Base-by-base conservation (phyloP, 2,797 vertebrate species). In the Enteromius afrohamiltoni region DNA sequence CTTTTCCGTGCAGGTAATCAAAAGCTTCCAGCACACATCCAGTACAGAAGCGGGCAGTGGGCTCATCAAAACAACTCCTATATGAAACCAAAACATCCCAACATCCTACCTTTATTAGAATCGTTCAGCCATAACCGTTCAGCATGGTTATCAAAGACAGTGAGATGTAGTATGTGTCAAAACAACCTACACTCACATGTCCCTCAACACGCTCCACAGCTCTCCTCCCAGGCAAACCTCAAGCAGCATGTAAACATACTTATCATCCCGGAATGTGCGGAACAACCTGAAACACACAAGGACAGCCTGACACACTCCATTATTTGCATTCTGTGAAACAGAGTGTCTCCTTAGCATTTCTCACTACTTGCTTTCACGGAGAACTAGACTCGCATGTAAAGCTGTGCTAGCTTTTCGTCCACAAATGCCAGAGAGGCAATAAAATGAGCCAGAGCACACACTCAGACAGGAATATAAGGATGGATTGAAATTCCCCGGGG, bases 161-260 rank as follows among this genome's bases (percentile, higher is more conserved):
- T 45, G 70, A 42, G 49, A 47, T 49, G n/a, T 55, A 82, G 76
- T 84, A 37, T 65, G 55, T 79, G 53, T 40, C 64, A 80, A 88
- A 85, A 79, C 67, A 80, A 85, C 87, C 77, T 86, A 86, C 88
- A 94, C 95, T 95, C 91, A 96, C 95, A 93, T 95, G 91, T 96
- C 95, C 86, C 95, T 91, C 49, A 96, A 90, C 45, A 95, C 90
- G 70, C 93, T 95, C 95, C 95, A 96, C 40, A 96, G 90, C 84
- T 96, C 95, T 77, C 95, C 95, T 21, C 95, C 95, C 14, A 96
- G 92, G 89, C 95, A 96, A n/a, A 78, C 95, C 88, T 96, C 95
- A 81, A 96, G 85, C 68, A 96, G 93, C 94, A 96, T 91, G 88
- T 95, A 96, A 51, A 96, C 93, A 80, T 89, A 95, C 78, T 93